Evolutionary conservation across 2,113 vertebrate species (phyloP).

Genomic region (Pagrus major): DNA sequence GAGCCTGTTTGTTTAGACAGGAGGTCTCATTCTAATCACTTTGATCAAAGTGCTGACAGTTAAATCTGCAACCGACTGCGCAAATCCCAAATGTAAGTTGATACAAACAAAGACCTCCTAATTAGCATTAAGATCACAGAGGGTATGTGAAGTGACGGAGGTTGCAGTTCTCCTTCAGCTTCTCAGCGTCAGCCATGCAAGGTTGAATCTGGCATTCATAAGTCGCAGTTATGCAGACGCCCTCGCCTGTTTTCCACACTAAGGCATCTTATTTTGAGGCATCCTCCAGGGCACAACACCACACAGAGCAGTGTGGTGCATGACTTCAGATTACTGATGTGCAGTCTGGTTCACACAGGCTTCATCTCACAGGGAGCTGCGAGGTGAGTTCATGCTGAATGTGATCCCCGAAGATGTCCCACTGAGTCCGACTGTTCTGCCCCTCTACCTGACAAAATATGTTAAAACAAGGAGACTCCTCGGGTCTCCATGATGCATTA

Average conservation of each 20-base stretch:
- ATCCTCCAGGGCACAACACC: conserved; percentile 29
- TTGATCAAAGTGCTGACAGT: conserved; percentile 76
- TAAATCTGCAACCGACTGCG: conserved; percentile 56
- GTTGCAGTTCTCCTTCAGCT: conserved; percentile 37
- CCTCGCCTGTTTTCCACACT: conserved; percentile 37
- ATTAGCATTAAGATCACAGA: conserved; percentile 68
- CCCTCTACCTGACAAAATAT: conserved; percentile 11
- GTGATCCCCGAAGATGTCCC: conserved; percentile 29
- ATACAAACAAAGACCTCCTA: conserved; percentile 73
- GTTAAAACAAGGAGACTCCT: conserved; percentile 22
- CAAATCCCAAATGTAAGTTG: conserved; percentile 68
- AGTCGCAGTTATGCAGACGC: conserved; percentile 32
- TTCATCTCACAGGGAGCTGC: conserved; percentile 32
- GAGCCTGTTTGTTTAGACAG: conserved; percentile 56
- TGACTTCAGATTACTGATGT: conserved; percentile 46
- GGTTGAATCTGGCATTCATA: conserved; percentile 41
- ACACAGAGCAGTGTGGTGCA: conserved; percentile 3
- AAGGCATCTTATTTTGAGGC: conserved; percentile 43
- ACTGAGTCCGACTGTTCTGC: conserved; percentile 14
- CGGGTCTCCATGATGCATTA: conserved; percentile 1
- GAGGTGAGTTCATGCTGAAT: conserved; percentile 30
- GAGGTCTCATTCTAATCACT: conserved; percentile 64
- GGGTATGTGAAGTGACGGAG: conserved; percentile 32
- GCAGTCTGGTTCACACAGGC: conserved; percentile 39
- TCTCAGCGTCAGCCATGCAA: conserved; percentile 39